Conservation (phyloP, 2,797 vertebrate genomes). For the Liparis tanakae region DNA sequence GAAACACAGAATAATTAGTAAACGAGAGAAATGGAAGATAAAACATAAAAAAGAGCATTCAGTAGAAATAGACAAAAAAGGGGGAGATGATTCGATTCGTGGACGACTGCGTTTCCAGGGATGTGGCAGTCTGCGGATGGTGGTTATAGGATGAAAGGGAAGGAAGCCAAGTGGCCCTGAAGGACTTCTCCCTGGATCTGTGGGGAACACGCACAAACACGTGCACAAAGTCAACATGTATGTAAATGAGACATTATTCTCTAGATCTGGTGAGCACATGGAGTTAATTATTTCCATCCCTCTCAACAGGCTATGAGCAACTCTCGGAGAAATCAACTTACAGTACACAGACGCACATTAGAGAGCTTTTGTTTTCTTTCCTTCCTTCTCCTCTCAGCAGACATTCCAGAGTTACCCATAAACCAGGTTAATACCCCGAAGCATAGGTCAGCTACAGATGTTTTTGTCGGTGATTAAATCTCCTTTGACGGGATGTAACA, state of each 20-base stretch:
- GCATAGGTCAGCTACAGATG: slow-evolving; percentile 49
- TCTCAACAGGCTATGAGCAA: slow-evolving; percentile 12
- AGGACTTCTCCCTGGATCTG: slow-evolving; percentile 38
- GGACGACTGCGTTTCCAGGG: slow-evolving; percentile 12
- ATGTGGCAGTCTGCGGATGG: slow-evolving; percentile 53
- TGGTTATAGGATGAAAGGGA: slow-evolving; percentile 60
- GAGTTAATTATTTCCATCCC: slow-evolving; percentile 68
- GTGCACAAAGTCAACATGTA: slow-evolving; percentile 26
- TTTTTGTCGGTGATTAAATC: slow-evolving; percentile 27
- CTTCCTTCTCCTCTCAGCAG: not conserved
- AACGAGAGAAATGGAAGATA: not conserved
- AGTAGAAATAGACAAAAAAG: slow-evolving; percentile 4
- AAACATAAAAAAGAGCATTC: not conserved
- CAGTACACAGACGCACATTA: slow-evolving; percentile 27
- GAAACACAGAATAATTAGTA: not conserved
- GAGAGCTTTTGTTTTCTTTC: not conserved
- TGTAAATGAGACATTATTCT: slow-evolving; percentile 66
- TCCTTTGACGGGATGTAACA: slow-evolving; percentile 28
- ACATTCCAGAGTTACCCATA: slow-evolving; percentile 36
- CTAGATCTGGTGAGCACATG: slow-evolving; percentile 66
- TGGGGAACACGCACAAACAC: slow-evolving; percentile 14
- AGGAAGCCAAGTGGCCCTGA: slow-evolving; percentile 53
- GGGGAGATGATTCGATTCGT: slow-evolving; percentile 11
- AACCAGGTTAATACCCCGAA: slow-evolving; percentile 35
- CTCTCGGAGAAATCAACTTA: slow-evolving; percentile 34